A percentile compares a stretch with the other conserved stretches of the same genome.
phyloP scores from a whole-genome alignment of 2,888 invertebrate genomes.

The Lottia scabra region DNA sequence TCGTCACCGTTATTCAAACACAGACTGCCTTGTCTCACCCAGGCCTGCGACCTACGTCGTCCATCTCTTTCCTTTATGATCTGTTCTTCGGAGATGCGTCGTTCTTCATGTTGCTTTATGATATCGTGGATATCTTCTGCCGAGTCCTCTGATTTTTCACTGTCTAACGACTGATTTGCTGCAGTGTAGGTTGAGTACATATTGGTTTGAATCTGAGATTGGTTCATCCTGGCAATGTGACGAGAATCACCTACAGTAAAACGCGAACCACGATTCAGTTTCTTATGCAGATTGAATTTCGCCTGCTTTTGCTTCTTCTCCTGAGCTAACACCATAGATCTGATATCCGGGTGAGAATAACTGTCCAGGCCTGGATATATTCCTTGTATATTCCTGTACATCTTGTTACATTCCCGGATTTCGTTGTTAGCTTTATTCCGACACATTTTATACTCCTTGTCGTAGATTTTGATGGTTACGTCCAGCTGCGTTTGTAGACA shows the following conservation, averaged over 20 bases:
- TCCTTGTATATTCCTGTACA: conserved; percentile 6
- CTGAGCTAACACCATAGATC: conserved; percentile 1
- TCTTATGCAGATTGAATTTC: not conserved
- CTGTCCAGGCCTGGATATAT: conserved; percentile 11
- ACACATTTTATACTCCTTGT: conserved; percentile 12
- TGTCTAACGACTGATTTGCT: not conserved
- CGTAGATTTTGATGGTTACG: conserved; percentile 8
- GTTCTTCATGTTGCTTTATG: not conserved
- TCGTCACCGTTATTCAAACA: not conserved
- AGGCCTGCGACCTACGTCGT: not conserved
- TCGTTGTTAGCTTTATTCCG: not conserved
- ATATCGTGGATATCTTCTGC: not conserved
- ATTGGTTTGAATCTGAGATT: not conserved
- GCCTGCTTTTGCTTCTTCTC: not conserved
- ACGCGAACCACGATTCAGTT: not conserved
- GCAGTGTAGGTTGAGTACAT: not conserved
- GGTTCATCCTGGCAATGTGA: not conserved
- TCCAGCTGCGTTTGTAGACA: conserved; percentile 15
- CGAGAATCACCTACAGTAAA: not conserved
- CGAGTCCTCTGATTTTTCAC: not conserved
- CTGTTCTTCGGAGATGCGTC: not conserved
- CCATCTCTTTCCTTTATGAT: not conserved
- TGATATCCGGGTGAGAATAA: conserved; percentile 16
- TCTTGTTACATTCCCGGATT: conserved; percentile 6
- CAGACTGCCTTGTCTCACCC: not conserved